Base-by-base conservation (phyloP, 2,888 invertebrate genomes). In the Entomobrya proxima region DNA sequence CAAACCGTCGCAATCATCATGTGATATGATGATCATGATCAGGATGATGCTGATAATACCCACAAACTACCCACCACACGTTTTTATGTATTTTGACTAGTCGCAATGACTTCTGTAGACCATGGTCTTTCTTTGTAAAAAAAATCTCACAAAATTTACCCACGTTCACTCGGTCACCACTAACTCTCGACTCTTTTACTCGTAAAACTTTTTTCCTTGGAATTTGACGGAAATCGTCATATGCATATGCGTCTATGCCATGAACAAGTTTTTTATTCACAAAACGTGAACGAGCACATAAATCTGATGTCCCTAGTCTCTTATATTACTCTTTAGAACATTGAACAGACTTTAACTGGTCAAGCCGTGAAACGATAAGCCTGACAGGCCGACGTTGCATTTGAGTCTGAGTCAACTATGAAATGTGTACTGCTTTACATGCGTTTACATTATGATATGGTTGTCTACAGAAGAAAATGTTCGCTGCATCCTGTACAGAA, bases 181-280 rank as follows among this genome's bases (percentile, higher is more conserved):
- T n/a, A n/a, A n/a, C 52, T 21, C 52, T 52, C 2, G 15, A 64
- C 64, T 37, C 7, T n/a, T n/a, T n/a, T 4, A 64, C 27, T 64
- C 32, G 37, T 64, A 64, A 64, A 61, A 64, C 18, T 35, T 24
- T 47, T 61, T 61, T 61, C n/a, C 37, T 37, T 64, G 13, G 21
- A 64, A 64, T 32, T 21, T 64, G 64, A 64, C 64, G 64, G 32
- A 64, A 64, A 64, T 64, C 35, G 64, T 64, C 64, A 64, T 64
- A n/a, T 47, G n/a, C n/a, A n/a, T 11, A 61, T 61, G 18, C 5
- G 37, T 64, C 5, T n/a, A 61, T 4, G 32, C 13, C n/a, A 64
- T n/a, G 21, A 64, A 1, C 32, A 7, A 24, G n/a, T n/a, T 30
- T 61, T 32, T 61, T 61, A 61, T 61, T 61, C 27, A 11, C 61